A percentile compares a stretch with the other conserved stretches of the same genome.
These are phyloP conservation scores for Garrulus glandarius DNA, from an alignment of 2,797 vertebrate genomes.

Conservation along the genomic window DNA sequence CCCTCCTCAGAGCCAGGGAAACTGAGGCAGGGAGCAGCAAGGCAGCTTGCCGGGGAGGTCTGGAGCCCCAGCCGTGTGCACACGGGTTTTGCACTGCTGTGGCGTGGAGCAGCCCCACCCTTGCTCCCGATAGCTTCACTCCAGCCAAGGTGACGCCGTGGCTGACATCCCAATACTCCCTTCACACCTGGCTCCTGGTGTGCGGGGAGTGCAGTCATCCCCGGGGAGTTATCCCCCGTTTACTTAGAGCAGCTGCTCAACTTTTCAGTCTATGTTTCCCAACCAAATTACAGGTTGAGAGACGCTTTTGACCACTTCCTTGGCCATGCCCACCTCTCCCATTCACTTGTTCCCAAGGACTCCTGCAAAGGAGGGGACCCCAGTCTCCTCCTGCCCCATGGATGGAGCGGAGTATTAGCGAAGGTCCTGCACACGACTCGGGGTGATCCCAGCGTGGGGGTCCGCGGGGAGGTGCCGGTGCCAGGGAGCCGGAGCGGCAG, in stretches of 20 bases:
- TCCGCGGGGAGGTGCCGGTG: too few species aligned
- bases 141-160: not conserved
- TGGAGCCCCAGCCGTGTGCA: not conserved
- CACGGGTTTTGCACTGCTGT: fast-evolving
- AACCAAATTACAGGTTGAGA: not conserved
- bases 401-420: not conserved
- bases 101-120: not conserved
- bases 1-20: not conserved
- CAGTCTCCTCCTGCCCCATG: not conserved
- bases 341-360: not conserved
- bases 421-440: not conserved
- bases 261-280: not conserved
- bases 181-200: not conserved
- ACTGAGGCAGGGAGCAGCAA: not conserved
- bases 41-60: not conserved
- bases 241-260: not conserved
- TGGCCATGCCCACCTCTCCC: not conserved
- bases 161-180: fast-evolving
- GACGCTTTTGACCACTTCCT: not conserved
- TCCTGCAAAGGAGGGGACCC: not conserved
- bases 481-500: not conserved
- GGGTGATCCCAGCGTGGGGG: not conserved
- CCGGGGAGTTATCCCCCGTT: fast-evolving
- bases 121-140: fast-evolving
- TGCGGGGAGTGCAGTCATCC: fast-evolving